Conservation (phyloP, 1,140 invertebrate genomes). For the Dendrolimus punctatus region DNA sequence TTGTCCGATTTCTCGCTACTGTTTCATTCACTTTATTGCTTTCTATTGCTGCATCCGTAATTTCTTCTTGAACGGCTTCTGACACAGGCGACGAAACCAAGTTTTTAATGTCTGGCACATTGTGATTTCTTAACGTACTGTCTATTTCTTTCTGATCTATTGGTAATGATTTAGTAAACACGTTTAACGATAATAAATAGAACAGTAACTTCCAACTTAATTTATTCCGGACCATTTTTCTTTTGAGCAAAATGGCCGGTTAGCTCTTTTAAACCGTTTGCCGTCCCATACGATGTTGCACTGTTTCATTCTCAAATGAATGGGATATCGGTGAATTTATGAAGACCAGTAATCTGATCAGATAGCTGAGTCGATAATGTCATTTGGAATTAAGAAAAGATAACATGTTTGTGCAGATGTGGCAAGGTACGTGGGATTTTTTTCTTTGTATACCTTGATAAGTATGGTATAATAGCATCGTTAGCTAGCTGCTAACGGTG, state of each 20-base stretch:
- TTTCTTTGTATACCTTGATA: no score
- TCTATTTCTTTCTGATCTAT: constrained; percentile 7
- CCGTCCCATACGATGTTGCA: constrained; percentile 28
- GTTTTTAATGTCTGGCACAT: constrained; percentile 1
- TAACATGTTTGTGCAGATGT: constrained; percentile 5
- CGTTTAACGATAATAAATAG: constrained; percentile 19
- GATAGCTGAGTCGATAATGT: constrained; percentile 29
- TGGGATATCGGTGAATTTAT: constrained; percentile 18
- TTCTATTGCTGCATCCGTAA: not conserved
- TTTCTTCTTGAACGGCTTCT: not conserved
- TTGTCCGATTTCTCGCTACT: constrained; percentile 6
- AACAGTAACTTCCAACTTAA: constrained; percentile 34
- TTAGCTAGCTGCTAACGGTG: no score
- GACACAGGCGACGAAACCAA: not conserved
- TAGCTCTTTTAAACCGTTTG: constrained; percentile 10
- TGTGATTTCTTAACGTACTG: not conserved
- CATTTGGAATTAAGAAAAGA: constrained; percentile 27
- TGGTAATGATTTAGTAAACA: constrained; percentile 25
- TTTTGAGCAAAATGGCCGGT: constrained; percentile 21
- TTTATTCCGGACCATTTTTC: constrained; percentile 44
- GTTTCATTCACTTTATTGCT: constrained; percentile 6
- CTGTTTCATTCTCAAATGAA: constrained; percentile 23
- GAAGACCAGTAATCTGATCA: constrained; percentile 11
- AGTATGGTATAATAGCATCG: no score
- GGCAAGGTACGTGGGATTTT: no score